Percentiles rank a stretch among this genome's conserved stretches.
phyloP scores from a whole-genome alignment of 2,797 vertebrate species.

The Anomalospiza imberbis region DNA sequence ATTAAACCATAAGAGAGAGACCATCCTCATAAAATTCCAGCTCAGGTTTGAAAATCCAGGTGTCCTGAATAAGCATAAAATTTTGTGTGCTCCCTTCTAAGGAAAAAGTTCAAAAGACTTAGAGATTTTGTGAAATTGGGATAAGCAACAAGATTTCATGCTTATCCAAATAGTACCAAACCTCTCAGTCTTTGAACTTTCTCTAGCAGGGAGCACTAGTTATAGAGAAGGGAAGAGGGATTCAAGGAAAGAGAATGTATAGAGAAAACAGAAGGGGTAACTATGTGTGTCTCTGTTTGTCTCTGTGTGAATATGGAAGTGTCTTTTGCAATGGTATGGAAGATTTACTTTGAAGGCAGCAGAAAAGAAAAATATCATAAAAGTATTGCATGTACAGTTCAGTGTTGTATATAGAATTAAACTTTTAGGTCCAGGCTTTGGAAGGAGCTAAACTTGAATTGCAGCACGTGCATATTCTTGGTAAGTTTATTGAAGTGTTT shows the following conservation, averaged over 20 bases:
- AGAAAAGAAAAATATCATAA: not conserved
- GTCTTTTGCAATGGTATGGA: not conserved
- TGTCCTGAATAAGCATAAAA: slow-evolving; percentile 33
- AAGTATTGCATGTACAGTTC: not conserved
- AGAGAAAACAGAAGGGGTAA: not conserved
- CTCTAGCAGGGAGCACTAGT: not conserved
- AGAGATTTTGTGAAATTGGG: slow-evolving; percentile 3
- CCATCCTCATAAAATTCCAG: slow-evolving; percentile 23
- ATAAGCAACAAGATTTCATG: slow-evolving; percentile 53
- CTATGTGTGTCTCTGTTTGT: not conserved
- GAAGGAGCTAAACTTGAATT: not conserved
- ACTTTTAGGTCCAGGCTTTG: not conserved
- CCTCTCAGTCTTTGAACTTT: slow-evolving; percentile 43
- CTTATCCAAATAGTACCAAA: slow-evolving; percentile 22
- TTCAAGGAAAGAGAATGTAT: not conserved
- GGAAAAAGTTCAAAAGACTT: slow-evolving; percentile 44
- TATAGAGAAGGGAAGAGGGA: not conserved
- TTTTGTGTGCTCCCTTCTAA: slow-evolving; percentile 8
- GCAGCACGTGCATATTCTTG: not conserved
- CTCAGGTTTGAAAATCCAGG: slow-evolving; percentile 32
- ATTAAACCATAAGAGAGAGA: not conserved
- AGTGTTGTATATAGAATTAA: not conserved
- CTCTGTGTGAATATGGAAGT: not conserved
- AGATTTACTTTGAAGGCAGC: not conserved
- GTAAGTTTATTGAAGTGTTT: not conserved